Conservation (phyloP, 2,113 vertebrate genomes). For the Ursus arctos region DNA sequence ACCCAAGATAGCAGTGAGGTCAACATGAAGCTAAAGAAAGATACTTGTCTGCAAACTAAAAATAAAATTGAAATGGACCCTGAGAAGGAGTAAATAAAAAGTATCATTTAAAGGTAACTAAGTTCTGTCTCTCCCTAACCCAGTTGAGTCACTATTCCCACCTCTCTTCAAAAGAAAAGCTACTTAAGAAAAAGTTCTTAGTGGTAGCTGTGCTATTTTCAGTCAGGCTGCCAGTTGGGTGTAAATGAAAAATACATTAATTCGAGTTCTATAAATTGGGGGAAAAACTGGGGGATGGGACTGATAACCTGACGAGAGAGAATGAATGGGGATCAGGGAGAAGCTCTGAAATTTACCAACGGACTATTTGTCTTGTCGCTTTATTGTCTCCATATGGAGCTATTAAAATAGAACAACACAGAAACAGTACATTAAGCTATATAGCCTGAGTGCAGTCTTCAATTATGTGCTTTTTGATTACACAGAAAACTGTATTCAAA, state of each 20-base stretch:
- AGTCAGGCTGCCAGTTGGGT: constrained; percentile 24
- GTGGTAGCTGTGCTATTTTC: constrained; percentile 36
- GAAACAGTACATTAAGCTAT: neutral
- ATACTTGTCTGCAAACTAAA: neutral
- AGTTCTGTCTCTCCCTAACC: constrained; percentile 44
- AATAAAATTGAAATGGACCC: neutral
- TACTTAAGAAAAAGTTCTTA: neutral
- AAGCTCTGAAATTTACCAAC: constrained; percentile 47
- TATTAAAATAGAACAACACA: constrained; percentile 25
- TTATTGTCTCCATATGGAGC: constrained; percentile 59
- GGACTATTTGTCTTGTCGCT: constrained; percentile 57
- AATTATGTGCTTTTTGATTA: neutral
- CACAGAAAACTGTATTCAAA: neutral
- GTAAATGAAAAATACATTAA: constrained; percentile 68
- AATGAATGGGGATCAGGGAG: constrained; percentile 69
- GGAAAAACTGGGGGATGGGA: constrained; percentile 13
- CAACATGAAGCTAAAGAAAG: neutral
- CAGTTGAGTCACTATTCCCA: constrained; percentile 38
- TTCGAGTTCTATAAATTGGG: constrained; percentile 59
- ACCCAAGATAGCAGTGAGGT: neutral
- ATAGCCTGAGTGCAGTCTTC: constrained; percentile 15
- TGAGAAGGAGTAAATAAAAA: constrained; percentile 15
- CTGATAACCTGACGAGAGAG: constrained; percentile 66
- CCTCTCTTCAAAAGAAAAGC: constrained; percentile 28
- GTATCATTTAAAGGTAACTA: neutral